These are phyloP conservation scores for Malurus melanocephalus DNA, from an alignment of 2,113 vertebrate genomes.

Conservation along the genomic window DNA sequence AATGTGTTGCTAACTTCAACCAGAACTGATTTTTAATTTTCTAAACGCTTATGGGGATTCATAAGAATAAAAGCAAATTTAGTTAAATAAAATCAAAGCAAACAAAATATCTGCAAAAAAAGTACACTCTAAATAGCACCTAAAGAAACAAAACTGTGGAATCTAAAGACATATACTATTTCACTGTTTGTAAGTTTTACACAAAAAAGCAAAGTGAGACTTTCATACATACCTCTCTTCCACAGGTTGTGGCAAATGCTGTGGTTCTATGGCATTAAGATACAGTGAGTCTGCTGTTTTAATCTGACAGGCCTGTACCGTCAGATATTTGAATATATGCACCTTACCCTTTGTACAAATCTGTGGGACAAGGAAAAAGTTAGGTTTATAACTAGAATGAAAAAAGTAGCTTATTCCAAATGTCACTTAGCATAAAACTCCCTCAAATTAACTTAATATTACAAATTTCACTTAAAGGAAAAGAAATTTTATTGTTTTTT, in stretches of 20 bases:
- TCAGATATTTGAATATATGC: conserved; percentile 95
- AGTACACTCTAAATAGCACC: not conserved
- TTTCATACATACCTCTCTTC: conserved; percentile 78
- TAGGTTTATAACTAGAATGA: not conserved
- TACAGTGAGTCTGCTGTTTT: conserved; percentile 87
- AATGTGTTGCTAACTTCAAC: not conserved
- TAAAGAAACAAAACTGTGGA: not conserved
- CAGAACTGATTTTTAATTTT: not conserved
- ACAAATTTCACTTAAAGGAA: not conserved
- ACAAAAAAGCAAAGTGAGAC: not conserved
- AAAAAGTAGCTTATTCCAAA: not conserved
- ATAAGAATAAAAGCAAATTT: not conserved
- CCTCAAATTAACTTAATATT: not conserved
- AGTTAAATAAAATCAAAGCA: not conserved
- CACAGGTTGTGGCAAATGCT: conserved; percentile 79
- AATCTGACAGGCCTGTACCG: conserved; percentile 88
- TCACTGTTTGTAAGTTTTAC: not conserved
- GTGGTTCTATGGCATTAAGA: conserved; percentile 83
- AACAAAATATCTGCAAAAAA: not conserved
- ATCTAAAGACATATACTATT: not conserved
- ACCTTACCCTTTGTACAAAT: conserved; percentile 94
- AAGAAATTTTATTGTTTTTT: not conserved
- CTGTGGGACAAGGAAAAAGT: conserved; percentile 58
- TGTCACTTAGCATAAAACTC: not conserved
- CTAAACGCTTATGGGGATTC: not conserved